phyloP scores from a whole-genome alignment of 2,797 vertebrate species.

The Netta rufina region DNA sequence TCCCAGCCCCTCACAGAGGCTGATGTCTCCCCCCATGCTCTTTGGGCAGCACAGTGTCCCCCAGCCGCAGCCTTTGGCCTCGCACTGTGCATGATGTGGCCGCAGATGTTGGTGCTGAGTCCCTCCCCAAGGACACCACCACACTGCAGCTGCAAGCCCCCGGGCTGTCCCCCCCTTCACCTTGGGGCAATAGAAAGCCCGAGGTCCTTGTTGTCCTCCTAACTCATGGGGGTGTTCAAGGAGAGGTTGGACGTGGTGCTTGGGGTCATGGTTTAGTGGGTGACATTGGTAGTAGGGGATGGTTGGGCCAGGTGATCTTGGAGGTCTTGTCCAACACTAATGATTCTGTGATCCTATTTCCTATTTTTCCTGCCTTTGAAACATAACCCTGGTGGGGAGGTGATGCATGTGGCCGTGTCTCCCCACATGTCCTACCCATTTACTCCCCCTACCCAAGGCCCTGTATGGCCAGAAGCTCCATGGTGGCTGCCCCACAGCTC shows the following conservation, averaged over 20 bases:
- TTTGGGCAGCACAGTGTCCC: not conserved
- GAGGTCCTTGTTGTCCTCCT: not conserved
- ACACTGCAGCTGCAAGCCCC: not conserved
- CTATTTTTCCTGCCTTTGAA: not conserved
- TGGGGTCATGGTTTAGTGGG: too few relatives aligned
- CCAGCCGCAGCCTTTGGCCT: not conserved
- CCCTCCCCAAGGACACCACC: not conserved
- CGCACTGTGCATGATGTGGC: fast-evolving
- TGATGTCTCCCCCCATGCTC: not conserved
- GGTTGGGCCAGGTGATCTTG: too few relatives aligned
- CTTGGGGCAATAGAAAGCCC: not conserved
- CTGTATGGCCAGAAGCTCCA: fast-evolving
- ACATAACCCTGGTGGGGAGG: too few relatives aligned
- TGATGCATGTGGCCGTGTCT: too few relatives aligned
- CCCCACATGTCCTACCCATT: fast-evolving
- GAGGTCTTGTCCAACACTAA: too few relatives aligned
- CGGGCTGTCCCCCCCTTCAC: fast-evolving
- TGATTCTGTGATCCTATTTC: not conserved
- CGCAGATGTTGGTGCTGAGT: fast-evolving
- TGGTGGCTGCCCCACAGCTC: not conserved
- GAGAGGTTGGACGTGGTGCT: too few relatives aligned
- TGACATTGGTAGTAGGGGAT: too few relatives aligned
- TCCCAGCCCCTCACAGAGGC: not conserved
- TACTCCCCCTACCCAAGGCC: not conserved
- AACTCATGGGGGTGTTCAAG: too few relatives aligned